A percentile compares a stretch with the other conserved stretches of the same genome.
Evolutionary conservation across 2,888 invertebrate genomes (phyloP).

Genomic region (Plutella xylostella): DNA sequence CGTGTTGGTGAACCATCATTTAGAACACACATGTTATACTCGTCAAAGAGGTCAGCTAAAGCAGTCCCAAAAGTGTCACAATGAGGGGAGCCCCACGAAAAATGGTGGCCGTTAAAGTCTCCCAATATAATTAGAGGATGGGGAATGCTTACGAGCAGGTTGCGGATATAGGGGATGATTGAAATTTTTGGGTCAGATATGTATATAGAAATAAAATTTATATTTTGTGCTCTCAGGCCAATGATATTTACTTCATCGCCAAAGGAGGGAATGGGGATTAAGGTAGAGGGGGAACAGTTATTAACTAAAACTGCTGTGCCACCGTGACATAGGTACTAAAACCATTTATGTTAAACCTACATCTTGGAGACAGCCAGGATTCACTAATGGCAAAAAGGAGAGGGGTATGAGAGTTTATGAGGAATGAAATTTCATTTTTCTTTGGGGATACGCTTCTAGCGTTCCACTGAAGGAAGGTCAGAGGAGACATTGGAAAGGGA

Average conservation of each 20-base stretch:
- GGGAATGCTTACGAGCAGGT: background rate
- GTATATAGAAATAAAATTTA: slow-evolving; percentile 5
- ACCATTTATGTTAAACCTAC: background rate
- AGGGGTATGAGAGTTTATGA: slow-evolving; percentile 2
- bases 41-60: slow-evolving; percentile 6
- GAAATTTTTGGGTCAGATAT: background rate
- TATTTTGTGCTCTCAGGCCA: slow-evolving; percentile 1
- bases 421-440: slow-evolving; percentile 4
- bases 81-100: background rate
- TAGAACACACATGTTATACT: slow-evolving; percentile 5
- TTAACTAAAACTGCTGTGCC: background rate
- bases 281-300: background rate
- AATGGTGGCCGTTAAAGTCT: slow-evolving; percentile 4
- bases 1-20: slow-evolving; percentile 8
- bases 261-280: background rate
- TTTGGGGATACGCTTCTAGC: slow-evolving; percentile 1
- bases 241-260: slow-evolving; percentile 1
- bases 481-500: background rate
- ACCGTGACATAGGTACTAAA: background rate
- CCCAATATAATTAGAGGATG: slow-evolving; percentile 4
- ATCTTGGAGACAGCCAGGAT: slow-evolving; percentile 6
- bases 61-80: slow-evolving; percentile 1
- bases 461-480: background rate
- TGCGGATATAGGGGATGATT: background rate
- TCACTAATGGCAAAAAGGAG: background rate